These are phyloP conservation scores for Cartodere bifasciata DNA, from an alignment of 2,888 invertebrate genomes.

Conservation along the genomic window DNA sequence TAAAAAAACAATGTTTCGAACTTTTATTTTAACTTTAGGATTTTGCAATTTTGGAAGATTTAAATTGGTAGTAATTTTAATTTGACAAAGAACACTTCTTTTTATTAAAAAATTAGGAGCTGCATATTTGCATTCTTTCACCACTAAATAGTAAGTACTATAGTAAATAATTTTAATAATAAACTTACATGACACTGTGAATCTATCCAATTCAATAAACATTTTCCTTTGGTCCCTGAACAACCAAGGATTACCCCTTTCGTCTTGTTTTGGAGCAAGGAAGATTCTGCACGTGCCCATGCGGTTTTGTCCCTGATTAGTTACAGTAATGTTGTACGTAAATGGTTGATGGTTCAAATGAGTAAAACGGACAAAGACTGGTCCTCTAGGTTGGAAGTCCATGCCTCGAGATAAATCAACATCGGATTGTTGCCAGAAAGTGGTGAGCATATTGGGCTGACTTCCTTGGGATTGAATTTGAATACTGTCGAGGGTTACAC, in stretches of 20 bases:
- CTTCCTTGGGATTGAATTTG: constrained; percentile 41
- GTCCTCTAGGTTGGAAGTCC: constrained; percentile 67
- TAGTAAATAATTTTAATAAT: too few relatives aligned
- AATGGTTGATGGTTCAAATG: constrained; percentile 66
- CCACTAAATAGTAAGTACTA: too few relatives aligned
- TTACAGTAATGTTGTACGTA: constrained; percentile 40
- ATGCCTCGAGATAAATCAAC: constrained; percentile 68
- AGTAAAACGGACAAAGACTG: constrained; percentile 58
- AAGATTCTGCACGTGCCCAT: constrained; percentile 57
- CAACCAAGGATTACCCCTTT: constrained; percentile 48
- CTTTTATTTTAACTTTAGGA: too few relatives aligned
- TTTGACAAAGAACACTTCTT: too few relatives aligned
- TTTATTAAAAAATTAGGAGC: too few relatives aligned
- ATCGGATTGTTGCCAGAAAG: constrained; percentile 71
- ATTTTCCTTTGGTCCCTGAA: constrained; percentile 49
- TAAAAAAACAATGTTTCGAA: too few relatives aligned
- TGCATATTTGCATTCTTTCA: too few relatives aligned
- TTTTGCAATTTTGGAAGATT: too few relatives aligned
- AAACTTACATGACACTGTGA: constrained; percentile 46
- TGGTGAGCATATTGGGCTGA: constrained; percentile 43
- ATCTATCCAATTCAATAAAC: constrained; percentile 65
- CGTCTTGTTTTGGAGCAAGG: constrained; percentile 50
- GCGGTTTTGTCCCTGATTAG: constrained; percentile 29
- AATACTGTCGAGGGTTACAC: constrained; percentile 46
- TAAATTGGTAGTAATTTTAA: too few relatives aligned